Evolutionary conservation across 2,888 invertebrate genomes (phyloP).

Genomic region (Cheilosia pagana): DNA sequence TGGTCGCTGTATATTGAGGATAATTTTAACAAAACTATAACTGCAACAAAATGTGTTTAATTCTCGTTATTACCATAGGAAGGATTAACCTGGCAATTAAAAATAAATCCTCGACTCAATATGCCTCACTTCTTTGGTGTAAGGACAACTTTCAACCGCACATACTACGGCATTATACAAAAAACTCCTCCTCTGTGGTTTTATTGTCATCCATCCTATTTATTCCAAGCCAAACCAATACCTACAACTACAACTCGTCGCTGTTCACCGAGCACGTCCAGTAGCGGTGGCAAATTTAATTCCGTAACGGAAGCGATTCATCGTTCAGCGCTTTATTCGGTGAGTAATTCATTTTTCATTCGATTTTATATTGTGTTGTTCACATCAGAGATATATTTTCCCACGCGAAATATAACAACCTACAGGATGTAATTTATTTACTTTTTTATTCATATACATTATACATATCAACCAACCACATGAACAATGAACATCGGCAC

Average conservation of each 20-base stretch:
- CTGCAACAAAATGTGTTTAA: too few species aligned
- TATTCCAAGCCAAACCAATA: neutral
- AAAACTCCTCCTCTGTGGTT: neutral
- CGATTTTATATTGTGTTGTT: conserved; percentile 41
- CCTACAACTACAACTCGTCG: neutral
- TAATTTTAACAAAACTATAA: too few species aligned
- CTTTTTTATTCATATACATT: conserved; percentile 1
- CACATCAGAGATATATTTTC: conserved; percentile 33
- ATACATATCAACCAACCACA: conserved; percentile 29
- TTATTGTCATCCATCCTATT: neutral
- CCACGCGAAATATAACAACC: neutral
- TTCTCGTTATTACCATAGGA: too few species aligned
- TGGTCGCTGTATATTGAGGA: too few species aligned
- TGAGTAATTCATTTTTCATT: conserved; percentile 63
- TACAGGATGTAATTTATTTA: conserved; percentile 32
- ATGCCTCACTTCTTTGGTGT: too few species aligned
- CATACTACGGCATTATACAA: neutral
- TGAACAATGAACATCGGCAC: neutral
- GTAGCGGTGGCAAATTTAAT: conserved; percentile 53
- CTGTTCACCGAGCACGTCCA: conserved; percentile 17
- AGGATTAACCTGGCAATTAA: too few species aligned
- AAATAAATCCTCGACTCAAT: too few species aligned
- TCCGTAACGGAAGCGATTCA: conserved; percentile 69
- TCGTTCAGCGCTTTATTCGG: conserved; percentile 56
- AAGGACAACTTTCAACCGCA: too few species aligned